phyloP scores from a whole-genome alignment of 2,113 vertebrate species.

The Ailuropoda melanoleuca region DNA sequence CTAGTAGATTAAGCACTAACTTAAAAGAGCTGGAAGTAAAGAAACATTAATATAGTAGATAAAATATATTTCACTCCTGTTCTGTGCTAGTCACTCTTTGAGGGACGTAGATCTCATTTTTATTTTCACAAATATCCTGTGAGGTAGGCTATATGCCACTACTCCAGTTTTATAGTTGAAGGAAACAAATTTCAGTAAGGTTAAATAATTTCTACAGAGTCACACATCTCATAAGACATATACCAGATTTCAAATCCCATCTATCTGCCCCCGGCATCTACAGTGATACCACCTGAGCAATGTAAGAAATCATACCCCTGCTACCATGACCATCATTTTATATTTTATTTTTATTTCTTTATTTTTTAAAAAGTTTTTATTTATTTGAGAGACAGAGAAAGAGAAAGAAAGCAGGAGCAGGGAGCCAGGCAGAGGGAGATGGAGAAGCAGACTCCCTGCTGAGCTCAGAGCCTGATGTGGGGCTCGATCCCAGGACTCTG shows the following conservation, averaged over 20 bases:
- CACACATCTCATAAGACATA: background rate
- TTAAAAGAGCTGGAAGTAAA: background rate
- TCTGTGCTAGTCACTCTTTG: background rate
- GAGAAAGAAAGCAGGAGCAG: background rate
- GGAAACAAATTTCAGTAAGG: background rate
- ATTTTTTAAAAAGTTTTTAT: background rate
- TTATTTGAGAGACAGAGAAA: background rate
- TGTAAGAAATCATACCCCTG: background rate
- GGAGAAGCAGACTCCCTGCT: background rate
- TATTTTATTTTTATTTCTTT: background rate
- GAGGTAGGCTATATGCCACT: background rate
- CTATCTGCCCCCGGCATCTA: background rate
- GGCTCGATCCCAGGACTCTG: background rate
- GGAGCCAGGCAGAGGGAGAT: background rate
- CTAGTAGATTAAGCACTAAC: background rate
- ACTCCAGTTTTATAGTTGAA: background rate
- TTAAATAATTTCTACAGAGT: background rate
- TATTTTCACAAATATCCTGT: background rate
- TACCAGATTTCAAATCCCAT: background rate
- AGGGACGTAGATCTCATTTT: background rate
- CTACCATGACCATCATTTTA: background rate
- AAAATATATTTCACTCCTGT: background rate
- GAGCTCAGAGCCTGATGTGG: background rate
- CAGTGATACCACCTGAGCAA: background rate
- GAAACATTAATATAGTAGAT: background rate